These are phyloP conservation scores for Drosophila mayaguana DNA, from an alignment of 2,888 invertebrate genomes.

Conservation along the genomic window DNA sequence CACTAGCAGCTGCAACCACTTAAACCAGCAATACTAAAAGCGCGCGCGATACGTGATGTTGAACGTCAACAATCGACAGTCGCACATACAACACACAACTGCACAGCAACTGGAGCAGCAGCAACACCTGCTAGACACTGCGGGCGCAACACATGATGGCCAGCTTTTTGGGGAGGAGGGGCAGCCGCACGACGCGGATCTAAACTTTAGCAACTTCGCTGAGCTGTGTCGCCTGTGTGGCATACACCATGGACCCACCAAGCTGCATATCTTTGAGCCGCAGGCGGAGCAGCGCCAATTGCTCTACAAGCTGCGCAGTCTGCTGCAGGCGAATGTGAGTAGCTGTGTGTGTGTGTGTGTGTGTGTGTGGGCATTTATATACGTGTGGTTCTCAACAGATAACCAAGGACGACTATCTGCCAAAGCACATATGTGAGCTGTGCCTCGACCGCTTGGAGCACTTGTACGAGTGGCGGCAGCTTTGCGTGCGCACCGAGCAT, in stretches of 20 bases:
- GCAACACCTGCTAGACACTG: conserved; percentile 23
- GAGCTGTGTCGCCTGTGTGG: conserved; percentile 90
- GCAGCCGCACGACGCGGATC: conserved; percentile 85
- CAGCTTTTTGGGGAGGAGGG: conserved; percentile 73
- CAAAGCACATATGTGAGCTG: conserved; percentile 90
- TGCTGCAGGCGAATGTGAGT: conserved; percentile 89
- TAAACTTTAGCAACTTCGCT: conserved; percentile 89
- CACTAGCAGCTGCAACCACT: conserved; percentile 1
- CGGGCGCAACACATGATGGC: conserved; percentile 61
- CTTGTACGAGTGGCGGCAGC: conserved; percentile 89
- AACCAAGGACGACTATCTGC: conserved; percentile 90
- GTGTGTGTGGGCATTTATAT: background rate
- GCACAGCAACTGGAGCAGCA: conserved; percentile 77
- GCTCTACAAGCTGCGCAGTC: conserved; percentile 89
- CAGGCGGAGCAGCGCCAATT: conserved; percentile 90
- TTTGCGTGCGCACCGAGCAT: conserved; percentile 88
- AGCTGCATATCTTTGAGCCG: conserved; percentile 90
- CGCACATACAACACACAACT: conserved; percentile 45
- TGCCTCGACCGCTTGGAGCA: conserved; percentile 89
- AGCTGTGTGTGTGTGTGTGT: background rate
- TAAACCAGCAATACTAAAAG: conserved; percentile 3
- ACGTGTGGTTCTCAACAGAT: conserved; percentile 85
- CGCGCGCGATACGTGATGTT: conserved; percentile 77
- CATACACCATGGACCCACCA: conserved; percentile 89
- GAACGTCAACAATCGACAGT: conserved; percentile 69